These are phyloP conservation scores for roundworm (Caenorhabditis elegans) DNA, from an alignment of 1,140 invertebrate species.

Conservation along the genomic window DNA sequence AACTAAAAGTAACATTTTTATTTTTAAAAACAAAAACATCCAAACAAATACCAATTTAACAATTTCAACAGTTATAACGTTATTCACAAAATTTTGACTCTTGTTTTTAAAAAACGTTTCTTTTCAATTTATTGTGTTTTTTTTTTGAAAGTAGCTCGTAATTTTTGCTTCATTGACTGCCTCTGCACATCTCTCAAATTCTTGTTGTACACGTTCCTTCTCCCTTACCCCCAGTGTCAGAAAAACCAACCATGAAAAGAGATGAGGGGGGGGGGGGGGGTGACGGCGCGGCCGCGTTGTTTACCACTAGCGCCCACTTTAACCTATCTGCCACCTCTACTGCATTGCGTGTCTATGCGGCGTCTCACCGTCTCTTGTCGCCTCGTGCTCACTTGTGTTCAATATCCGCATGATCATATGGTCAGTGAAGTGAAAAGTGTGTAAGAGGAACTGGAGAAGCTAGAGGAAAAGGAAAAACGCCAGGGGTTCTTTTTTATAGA, in stretches of 20 bases:
- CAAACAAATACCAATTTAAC: no score
- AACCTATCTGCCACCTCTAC: slow-evolving; percentile 20
- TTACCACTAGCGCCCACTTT: slow-evolving; percentile 22
- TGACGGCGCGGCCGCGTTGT: background rate
- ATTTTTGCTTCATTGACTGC: no score
- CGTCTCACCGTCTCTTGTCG: slow-evolving; percentile 9
- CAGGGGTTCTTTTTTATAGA: background rate
- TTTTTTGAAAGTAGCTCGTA: no score
- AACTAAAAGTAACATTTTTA: no score
- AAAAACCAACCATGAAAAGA: no score
- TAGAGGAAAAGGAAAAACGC: background rate
- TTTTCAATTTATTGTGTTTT: no score
- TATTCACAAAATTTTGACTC: no score
- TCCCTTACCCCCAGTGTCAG: background rate
- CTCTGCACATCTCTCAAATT: background rate
- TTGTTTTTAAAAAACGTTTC: no score
- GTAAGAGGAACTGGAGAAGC: background rate
- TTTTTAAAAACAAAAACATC: no score
- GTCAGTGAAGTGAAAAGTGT: background rate
- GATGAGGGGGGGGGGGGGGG: no score
- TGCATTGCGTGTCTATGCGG: background rate
- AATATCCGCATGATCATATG: slow-evolving; percentile 24
- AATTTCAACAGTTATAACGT: no score
- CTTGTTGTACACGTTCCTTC: background rate
- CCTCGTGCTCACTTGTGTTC: background rate